Evolutionary conservation across 2,888 invertebrate species (phyloP), one percentile per base, ranked within the genome.

Genomic region (Melinopterus prodromus): DNA sequence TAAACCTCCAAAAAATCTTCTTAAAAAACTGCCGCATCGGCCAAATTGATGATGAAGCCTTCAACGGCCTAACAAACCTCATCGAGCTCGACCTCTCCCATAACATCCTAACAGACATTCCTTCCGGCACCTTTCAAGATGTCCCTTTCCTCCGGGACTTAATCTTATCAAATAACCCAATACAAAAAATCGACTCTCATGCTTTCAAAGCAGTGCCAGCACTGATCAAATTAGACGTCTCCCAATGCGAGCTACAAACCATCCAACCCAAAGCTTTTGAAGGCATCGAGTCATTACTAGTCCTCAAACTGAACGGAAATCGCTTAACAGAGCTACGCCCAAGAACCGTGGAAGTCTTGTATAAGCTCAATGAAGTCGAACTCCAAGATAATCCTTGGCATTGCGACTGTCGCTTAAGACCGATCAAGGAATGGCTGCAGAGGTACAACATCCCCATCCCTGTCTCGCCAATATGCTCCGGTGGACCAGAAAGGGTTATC

Each of bases 341-440:
- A 14, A 92, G 92, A 83, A 95, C 95, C 0, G 93, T 96, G 82
- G 95, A 95, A 87, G 93, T 93, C 77, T 87, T 95, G 80, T 93
- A 92, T 84, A 93, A 94, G 80, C 91, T 97, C 77, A 94, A 95
- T 87, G 95, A 94, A 71, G 94, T 97, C 82, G 96, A 96, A 87
- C 90, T 97, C 83, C 96, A 97, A 83, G 95, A 95, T 83, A 97
- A 97, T 89, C 96, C 96, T 0, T 97, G 97, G 97, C 92, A 94
- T 82, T 97, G 97, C 87, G 97, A 97, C 87, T 97, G 97, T 86
- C 93, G 95, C 35, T 88, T 97, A 80, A 91, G 97, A 77, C 94
- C 95, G 80, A 92, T 96, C 80, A 96, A 96, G 87, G 91, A 94
- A 85, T 97, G 97, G 97, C 90, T 97, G 82, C 93, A 93, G 77